Base-by-base conservation (phyloP, 2,888 invertebrate genomes). In the Abrostola tripartita region DNA sequence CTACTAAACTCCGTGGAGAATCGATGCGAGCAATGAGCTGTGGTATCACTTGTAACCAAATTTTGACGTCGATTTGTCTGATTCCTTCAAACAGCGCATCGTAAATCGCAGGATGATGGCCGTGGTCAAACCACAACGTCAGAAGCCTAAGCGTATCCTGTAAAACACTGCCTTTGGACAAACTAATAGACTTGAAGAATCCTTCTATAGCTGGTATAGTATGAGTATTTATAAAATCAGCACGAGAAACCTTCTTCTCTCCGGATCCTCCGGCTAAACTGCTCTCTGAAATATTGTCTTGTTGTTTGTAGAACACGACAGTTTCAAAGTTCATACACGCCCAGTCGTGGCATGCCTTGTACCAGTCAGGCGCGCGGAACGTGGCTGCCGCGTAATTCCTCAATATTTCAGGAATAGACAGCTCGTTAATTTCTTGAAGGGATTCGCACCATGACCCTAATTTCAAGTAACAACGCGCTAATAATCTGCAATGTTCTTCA, bases 31-130 rank as follows among this genome's bases (percentile, higher is more conserved):
- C 99, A 72, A 99, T 99, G 37, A 99, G 93, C 89, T 99, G 99
- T 0, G 99, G 99, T 82, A 99, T 99, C 0, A 99, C 99, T 95
- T 99, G 99, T 11, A 99, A 95, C 99, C 99, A 99, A 50, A 99
- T 99, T 85, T 99, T 99, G 60, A 99, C 98, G 82, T 99, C 98
- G 41, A 99, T 99, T 42, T 97, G 96, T 76, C 98, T 96, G 76
- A 99, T 97, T 0, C 99, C 99, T 78, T 98, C 98, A 14, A 97
- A 96, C 55, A 99, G 95, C 0, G 99, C 98, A 71, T 99, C 98
- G 86, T 98, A 98, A 0, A 99, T 98, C 79, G 98, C 97, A 0
- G 97, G 96, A 92, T 98, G 97, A 78, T 99, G 98, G 0, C 99
- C 99, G 85, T 99, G 99, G 86, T 99, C 99, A 88, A 99, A 99